Conservation (phyloP, 2,113 vertebrate species). For the Pica pica region DNA sequence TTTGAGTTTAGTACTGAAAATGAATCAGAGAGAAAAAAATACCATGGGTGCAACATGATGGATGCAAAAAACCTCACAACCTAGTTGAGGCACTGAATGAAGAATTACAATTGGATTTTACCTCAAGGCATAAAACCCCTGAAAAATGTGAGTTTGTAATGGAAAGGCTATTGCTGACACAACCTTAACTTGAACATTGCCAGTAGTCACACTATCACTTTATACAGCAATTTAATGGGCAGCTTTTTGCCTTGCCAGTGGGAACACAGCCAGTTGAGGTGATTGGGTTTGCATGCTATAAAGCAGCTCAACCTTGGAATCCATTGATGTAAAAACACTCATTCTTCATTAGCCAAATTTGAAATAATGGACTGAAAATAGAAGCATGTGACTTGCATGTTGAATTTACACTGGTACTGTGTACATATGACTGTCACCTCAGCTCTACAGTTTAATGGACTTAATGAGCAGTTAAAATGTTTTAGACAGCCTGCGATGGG, state of each 20-base stretch:
- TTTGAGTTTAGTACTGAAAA: constrained; percentile 8
- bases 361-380: constrained; percentile 42
- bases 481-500: not conserved
- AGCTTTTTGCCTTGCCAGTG: constrained; percentile 3
- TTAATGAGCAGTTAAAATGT: constrained; percentile 13
- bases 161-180: constrained; percentile 42
- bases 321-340: not conserved
- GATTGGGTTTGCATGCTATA: constrained; percentile 31
- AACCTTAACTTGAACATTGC: constrained; percentile 48
- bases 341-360: constrained; percentile 40
- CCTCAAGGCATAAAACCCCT: constrained; percentile 29
- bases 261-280: constrained; percentile 19
- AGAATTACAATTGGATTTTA: constrained; percentile 29
- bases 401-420: constrained; percentile 20
- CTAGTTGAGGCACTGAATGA: not conserved
- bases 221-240: constrained; percentile 44
- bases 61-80: not conserved
- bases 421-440: not conserved
- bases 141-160: constrained; percentile 36
- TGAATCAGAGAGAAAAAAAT: not conserved
- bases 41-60: not conserved
- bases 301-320: constrained; percentile 30
- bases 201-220: constrained; percentile 33
- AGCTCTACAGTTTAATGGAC: not conserved
- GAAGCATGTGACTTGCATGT: not conserved